A percentile compares a stretch with the other conserved stretches of the same genome.
phyloP scores from a whole-genome alignment of 2,797 vertebrate species.

The Furcifer pardalis region DNA sequence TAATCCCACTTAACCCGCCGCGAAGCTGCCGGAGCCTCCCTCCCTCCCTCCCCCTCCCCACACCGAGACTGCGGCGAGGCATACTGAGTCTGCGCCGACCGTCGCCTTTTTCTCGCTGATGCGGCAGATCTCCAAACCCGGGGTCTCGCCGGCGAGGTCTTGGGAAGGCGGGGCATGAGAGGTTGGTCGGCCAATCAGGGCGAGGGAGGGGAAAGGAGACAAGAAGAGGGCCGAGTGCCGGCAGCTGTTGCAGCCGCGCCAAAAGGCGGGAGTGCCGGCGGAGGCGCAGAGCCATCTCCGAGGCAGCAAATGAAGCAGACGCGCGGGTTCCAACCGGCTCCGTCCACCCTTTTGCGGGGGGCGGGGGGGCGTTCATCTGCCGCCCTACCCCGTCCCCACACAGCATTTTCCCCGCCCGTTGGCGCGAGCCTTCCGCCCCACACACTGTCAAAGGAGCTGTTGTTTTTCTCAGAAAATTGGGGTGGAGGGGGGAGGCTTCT shows the following conservation, averaged over 20 bases:
- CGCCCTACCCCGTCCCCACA: background rate
- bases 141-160: background rate
- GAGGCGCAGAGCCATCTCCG: too few species aligned
- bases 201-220: background rate
- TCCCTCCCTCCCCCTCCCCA: conserved; percentile 48
- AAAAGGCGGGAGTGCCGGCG: background rate
- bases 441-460: too few species aligned
- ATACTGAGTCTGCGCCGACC: conserved; percentile 76
- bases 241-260: conserved; percentile 3
- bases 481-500: background rate
- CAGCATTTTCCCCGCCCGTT: too few species aligned
- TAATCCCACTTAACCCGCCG: conserved; percentile 71
- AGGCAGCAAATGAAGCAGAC: background rate
- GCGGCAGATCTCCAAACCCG: conserved; percentile 75
- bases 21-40: conserved; percentile 62
- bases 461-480: background rate
- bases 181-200: conserved; percentile 8
- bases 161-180: conserved; percentile 25
- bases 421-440: background rate
- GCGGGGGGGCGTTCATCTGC: too few species aligned
- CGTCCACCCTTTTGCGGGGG: too few species aligned
- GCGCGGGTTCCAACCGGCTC: background rate
- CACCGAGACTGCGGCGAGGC: conserved; percentile 78
- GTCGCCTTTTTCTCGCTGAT: conserved; percentile 76
- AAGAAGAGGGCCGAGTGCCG: conserved; percentile 11